Evolutionary conservation across 2,113 vertebrate genomes (phyloP).

Genomic region (Perca flavescens): DNA sequence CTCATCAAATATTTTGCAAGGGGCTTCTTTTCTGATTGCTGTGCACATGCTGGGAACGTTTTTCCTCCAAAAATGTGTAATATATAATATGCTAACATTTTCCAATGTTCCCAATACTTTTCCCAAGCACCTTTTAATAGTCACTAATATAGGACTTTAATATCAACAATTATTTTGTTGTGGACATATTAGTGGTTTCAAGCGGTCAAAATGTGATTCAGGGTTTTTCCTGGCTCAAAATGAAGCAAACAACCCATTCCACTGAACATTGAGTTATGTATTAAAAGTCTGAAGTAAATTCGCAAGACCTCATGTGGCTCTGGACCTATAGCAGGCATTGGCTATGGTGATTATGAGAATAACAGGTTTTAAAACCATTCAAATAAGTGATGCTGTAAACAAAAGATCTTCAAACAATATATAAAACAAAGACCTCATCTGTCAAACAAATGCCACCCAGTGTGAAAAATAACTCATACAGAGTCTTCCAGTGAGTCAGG

Average conservation of each 20-base stretch:
- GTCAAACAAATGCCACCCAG: not conserved
- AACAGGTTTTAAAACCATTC: not conserved
- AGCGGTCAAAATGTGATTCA: not conserved
- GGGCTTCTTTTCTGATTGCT: not conserved
- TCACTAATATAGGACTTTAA: not conserved
- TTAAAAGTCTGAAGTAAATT: not conserved
- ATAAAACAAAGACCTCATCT: not conserved
- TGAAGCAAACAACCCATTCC: not conserved
- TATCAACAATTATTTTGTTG: not conserved
- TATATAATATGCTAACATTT: too few relatives aligned
- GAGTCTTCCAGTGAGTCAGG: not conserved
- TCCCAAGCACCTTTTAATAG: too few relatives aligned
- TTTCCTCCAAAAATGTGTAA: not conserved
- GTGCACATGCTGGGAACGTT: not conserved
- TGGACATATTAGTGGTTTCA: not conserved
- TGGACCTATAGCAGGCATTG: not conserved
- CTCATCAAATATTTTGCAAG: not conserved
- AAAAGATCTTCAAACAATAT: not conserved
- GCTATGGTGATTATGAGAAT: not conserved
- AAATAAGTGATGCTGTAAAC: not conserved
- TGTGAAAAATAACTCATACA: not conserved
- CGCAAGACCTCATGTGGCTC: not conserved
- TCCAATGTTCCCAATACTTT: too few relatives aligned
- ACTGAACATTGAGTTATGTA: not conserved
- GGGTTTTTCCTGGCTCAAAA: not conserved